phyloP scores from a whole-genome alignment of 2,797 vertebrate genomes.

The Eulemur mongoz region DNA sequence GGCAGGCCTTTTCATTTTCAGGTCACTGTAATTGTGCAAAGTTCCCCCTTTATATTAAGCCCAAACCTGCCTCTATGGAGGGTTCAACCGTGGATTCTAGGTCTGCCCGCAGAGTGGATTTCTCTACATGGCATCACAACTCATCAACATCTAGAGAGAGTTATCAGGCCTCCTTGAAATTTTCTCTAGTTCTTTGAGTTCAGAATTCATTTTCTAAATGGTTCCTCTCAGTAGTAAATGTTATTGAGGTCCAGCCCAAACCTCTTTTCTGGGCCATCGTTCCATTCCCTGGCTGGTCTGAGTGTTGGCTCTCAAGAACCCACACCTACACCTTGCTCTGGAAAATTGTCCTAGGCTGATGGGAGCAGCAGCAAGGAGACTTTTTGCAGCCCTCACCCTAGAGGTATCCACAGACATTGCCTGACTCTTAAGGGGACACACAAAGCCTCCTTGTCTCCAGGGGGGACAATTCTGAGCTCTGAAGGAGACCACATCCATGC shows the following conservation, averaged over 20 bases:
- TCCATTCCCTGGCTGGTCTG: neutral
- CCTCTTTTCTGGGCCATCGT: neutral
- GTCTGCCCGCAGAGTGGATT: neutral
- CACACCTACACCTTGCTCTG: neutral
- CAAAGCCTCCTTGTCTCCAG: neutral
- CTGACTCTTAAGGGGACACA: neutral
- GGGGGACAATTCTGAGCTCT: neutral
- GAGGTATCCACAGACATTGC: neutral
- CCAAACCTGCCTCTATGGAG: neutral
- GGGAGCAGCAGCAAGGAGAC: neutral
- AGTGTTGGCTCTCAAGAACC: neutral
- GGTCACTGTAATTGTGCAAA: neutral
- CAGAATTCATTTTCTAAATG: slow-evolving; percentile 12
- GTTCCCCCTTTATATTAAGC: neutral
- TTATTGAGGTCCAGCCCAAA: neutral
- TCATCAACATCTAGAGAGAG: neutral
- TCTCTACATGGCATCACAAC: neutral
- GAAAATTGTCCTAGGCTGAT: neutral
- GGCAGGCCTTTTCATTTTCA: neutral
- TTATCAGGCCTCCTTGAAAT: neutral
- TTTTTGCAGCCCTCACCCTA: neutral
- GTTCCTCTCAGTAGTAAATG: neutral
- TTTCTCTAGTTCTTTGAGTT: slow-evolving; percentile 37
- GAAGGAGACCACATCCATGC: neutral
- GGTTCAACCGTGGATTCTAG: neutral